Base-by-base conservation (phyloP, 2,888 invertebrate species). In the Dynastes tityus region DNA sequence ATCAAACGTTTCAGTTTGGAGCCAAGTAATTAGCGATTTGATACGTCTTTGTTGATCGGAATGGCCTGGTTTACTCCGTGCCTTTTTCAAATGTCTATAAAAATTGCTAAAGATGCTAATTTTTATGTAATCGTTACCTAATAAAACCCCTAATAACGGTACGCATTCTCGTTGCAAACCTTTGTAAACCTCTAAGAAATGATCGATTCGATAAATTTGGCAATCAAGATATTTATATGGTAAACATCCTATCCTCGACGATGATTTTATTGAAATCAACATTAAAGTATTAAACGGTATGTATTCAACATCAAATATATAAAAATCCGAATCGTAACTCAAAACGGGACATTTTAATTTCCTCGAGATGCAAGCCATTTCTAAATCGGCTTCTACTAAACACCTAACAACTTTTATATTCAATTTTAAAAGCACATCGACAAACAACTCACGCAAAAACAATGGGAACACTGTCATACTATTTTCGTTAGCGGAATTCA, bases 321-420 rank as follows among this genome's bases (percentile, higher is more conserved):
- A 97, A 89, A 97, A 98, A 89, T 98, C 98, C 0, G 98, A 98
- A 88, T 98, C 98, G 83, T 95, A 95, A 85, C 97, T 97, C 2
- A 98, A 87, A 1, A 98, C 94, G 0, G 98, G 97, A 84, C 97
- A 97, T 55, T 94, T 90, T 1, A 97, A 89, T 77, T 92, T 90
- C 81, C 93, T 92, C 0, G 97, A 96, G 82, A 98, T 88, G 0
- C 94, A 93, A 0, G 97, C 97, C 76, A 97, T 93, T 85, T 96
- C 95, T 82, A 94, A 93, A 87, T 98, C 98, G 1, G 97, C 97
- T 88, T 98, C 98, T 87, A 95, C 96, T 82, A 95, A 92, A 85
- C 96, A 95, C 74, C 95, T 92, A 65, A 93, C 93, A 80, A 92
- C 91, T 9, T 91, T 90, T 8, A 97, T 89, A 6, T 91, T 90